Evolutionary conservation across 1,140 invertebrate genomes (phyloP).

Genomic region (Heliconius melpomene): DNA sequence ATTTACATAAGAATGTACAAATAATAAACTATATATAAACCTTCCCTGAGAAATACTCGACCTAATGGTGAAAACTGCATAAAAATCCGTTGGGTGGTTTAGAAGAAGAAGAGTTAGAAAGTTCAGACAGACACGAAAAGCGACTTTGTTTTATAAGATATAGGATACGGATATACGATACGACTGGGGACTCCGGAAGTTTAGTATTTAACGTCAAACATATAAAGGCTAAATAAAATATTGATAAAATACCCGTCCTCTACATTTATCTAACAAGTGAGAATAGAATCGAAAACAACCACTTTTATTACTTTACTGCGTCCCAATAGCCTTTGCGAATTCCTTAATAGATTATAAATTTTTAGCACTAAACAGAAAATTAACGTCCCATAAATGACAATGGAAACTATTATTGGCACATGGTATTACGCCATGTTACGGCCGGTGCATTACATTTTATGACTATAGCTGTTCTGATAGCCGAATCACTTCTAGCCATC

Average conservation of each 20-base stretch:
- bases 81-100: too few relatives aligned
- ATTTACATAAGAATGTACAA: too few relatives aligned
- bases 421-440: slow-evolving; percentile 54
- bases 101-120: too few relatives aligned
- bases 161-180: too few relatives aligned
- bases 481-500: slow-evolving; percentile 49
- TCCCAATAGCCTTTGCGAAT: neutral
- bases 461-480: slow-evolving; percentile 44
- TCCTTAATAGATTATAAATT: slow-evolving; percentile 3
- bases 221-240: too few relatives aligned
- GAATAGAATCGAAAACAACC: neutral
- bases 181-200: too few relatives aligned
- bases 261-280: neutral
- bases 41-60: too few relatives aligned
- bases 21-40: too few relatives aligned
- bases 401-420: slow-evolving; percentile 44
- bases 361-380: neutral
- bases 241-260: neutral
- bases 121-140: too few relatives aligned
- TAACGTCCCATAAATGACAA: slow-evolving; percentile 24
- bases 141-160: too few relatives aligned
- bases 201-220: too few relatives aligned
- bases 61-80: too few relatives aligned
- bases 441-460: slow-evolving; percentile 54
- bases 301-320: neutral